A percentile compares a stretch with the other conserved stretches of the same genome.
Evolutionary conservation across 2,888 invertebrate species (phyloP).

Genomic region (Caenorhabditis drosophilae): DNA sequence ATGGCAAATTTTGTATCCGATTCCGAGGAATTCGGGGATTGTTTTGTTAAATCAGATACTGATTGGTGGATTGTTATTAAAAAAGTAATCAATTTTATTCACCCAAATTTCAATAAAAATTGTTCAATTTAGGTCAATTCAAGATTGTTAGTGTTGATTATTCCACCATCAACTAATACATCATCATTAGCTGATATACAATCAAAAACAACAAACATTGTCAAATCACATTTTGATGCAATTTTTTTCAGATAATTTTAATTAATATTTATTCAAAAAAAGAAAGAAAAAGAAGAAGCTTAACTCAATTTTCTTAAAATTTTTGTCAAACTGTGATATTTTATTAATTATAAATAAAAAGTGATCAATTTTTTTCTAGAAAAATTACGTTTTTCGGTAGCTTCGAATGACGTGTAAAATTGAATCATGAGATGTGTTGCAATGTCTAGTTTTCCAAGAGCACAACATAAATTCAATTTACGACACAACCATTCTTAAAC

Average conservation of each 20-base stretch:
- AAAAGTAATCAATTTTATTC: constrained; percentile 30
- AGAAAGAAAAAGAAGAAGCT: too few relatives aligned
- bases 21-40: constrained; percentile 56
- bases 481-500: too few relatives aligned
- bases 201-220: constrained; percentile 44
- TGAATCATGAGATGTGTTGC: too few relatives aligned
- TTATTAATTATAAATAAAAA: background rate
- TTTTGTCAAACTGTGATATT: constrained; percentile 3
- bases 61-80: constrained; percentile 67
- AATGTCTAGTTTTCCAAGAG: too few relatives aligned
- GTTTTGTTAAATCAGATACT: constrained; percentile 57
- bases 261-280: too few relatives aligned
- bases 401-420: too few relatives aligned
- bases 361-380: background rate
- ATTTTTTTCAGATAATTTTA: constrained; percentile 48
- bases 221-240: constrained; percentile 53
- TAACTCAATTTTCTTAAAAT: background rate
- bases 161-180: constrained; percentile 50
- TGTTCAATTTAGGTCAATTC: constrained; percentile 55
- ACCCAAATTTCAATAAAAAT: too few relatives aligned
- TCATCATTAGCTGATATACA: constrained; percentile 56
- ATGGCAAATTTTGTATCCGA: constrained; percentile 53
- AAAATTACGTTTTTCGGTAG: too few relatives aligned
- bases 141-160: constrained; percentile 57
- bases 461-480: too few relatives aligned